Evolutionary conservation across 2,888 invertebrate genomes (phyloP), one percentile per base, ranked within the genome.

Genomic region (Patella caerulea): DNA sequence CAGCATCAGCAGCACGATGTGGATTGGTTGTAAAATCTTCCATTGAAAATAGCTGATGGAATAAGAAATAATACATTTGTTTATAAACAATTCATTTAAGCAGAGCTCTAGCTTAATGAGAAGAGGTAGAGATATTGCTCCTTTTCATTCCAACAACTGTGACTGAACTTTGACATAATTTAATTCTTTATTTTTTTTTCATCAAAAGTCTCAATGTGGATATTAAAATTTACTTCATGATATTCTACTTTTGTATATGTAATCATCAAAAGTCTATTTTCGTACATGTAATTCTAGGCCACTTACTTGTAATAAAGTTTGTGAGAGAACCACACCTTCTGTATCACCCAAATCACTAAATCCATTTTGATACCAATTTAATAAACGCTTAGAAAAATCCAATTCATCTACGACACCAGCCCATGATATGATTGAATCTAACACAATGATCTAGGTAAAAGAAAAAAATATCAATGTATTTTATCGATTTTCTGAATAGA

Each of bases 341-440:
- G 82, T 83, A 78, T 89, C 89, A 1, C 89, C 90, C 11, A 91
- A 83, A 59, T 91, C 91, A n/a, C 86, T 84, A 79, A 88, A 89
- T 15, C 91, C 91, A 77, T 85, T 83, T n/a, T 86, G 82, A 59
- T 84, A 86, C 92, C 92, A 92, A 56, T 82, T 79, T 24, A 86
- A 79, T 19, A 92, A 85, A 65, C 90, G 84, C 75, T 89, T 87
- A 45, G 92, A 92, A 87, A 91, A 91, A 82, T 92, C 92, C 69
- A 92, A 83, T 81, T 92, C 92, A 85, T 92, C 92, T 55, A 92
- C 88, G 34, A 92, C 92, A 53, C 92, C 92, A 7, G 90, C 92
- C 92, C 92, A 92, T 54, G 90, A 87, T 53, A 92, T 83, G 65
- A 92, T 79, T 19, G 92, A 91, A 77, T 92, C 92, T 74, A 92